Conservation (phyloP, 2,888 invertebrate species). For the Lepidocyrtoides sp. region DNA sequence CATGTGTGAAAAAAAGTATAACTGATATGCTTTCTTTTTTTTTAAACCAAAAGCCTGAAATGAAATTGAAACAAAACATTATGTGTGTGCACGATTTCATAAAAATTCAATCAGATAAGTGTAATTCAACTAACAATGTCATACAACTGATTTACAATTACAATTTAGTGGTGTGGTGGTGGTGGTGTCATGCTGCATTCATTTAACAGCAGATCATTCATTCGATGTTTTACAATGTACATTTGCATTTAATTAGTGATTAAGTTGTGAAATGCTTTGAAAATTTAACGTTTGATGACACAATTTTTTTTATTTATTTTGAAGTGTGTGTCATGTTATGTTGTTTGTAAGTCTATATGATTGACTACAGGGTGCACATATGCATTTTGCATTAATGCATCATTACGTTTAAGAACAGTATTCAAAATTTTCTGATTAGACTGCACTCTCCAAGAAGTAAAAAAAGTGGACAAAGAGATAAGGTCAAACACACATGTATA, state of each 20-base stretch:
- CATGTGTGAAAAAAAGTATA: background rate
- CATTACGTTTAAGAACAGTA: no score
- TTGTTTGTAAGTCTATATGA: background rate
- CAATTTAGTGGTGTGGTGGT: no score
- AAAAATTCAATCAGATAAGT: no score
- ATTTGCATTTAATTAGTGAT: constrained; percentile 6
- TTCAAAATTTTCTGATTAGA: background rate
- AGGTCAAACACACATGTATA: no score
- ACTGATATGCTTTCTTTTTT: background rate
- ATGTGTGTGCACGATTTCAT: no score
- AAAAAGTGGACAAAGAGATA: no score
- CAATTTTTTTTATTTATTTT: constrained; percentile 35
- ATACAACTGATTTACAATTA: no score
- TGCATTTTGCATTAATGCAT: background rate
- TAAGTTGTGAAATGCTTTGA: constrained; percentile 49
- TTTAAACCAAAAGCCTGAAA: background rate
- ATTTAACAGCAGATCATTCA: no score
- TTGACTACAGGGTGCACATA: background rate
- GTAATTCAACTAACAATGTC: no score
- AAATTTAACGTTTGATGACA: constrained; percentile 46
- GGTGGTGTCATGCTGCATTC: no score
- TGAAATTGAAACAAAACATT: no score
- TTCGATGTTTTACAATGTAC: background rate
- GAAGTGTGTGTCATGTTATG: background rate
- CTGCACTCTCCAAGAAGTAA: background rate